These are phyloP conservation scores for Periphyllus acericola DNA, from an alignment of 2,888 invertebrate genomes.

Conservation along the genomic window DNA sequence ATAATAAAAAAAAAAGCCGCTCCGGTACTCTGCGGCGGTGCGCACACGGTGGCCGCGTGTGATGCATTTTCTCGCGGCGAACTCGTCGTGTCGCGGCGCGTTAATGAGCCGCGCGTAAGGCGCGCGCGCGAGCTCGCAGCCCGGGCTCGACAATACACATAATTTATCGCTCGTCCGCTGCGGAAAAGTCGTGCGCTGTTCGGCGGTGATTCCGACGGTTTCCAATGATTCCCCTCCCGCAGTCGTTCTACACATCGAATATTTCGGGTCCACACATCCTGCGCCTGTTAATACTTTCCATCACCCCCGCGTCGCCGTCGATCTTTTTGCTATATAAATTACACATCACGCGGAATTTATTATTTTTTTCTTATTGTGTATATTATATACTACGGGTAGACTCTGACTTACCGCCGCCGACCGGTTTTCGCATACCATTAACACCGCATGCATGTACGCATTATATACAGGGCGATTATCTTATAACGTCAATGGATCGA, in stretches of 20 bases:
- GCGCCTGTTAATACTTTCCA: too few relatives aligned
- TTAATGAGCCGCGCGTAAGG: constrained; percentile 30
- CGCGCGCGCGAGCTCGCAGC: not conserved
- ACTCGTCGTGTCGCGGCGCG: constrained; percentile 27
- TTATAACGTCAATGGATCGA: too few relatives aligned
- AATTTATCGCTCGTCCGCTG: constrained; percentile 15
- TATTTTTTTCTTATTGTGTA: too few relatives aligned
- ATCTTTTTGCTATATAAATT: too few relatives aligned
- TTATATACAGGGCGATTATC: too few relatives aligned
- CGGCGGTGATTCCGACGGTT: not conserved
- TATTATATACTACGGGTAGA: too few relatives aligned
- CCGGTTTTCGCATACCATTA: not conserved
- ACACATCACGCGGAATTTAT: too few relatives aligned
- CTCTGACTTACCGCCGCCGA: not conserved
- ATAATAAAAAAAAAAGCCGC: not conserved
- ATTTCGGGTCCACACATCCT: too few relatives aligned
- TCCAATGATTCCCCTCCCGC: too few relatives aligned
- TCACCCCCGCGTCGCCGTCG: too few relatives aligned
- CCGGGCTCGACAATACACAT: not conserved
- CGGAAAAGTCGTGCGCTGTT: not conserved
- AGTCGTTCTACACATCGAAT: too few relatives aligned
- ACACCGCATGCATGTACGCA: not conserved
- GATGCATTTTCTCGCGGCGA: constrained; percentile 39
- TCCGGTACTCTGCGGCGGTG: not conserved
- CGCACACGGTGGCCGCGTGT: constrained; percentile 42